Evolutionary conservation across 2,113 vertebrate species (phyloP).

Genomic region (Colistium nudipinnis): DNA sequence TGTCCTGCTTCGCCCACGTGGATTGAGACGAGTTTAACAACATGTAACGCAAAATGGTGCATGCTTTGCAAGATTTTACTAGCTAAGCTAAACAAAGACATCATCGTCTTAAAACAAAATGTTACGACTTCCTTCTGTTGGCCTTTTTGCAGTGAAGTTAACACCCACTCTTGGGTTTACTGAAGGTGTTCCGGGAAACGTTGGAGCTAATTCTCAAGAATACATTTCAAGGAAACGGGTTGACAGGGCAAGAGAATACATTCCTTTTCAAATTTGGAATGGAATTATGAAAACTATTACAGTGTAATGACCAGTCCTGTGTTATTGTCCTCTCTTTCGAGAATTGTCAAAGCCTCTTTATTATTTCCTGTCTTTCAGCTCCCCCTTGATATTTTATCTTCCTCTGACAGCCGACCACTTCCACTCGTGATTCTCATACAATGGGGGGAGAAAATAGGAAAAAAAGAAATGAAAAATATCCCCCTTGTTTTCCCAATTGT

Average conservation of each 20-base stretch:
- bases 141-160: not conserved
- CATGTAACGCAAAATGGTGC: not conserved
- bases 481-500: slow-evolving; percentile 53
- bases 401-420: slow-evolving; percentile 11
- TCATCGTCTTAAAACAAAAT: not conserved
- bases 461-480: slow-evolving; percentile 40
- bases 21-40: not conserved
- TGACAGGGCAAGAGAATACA: slow-evolving; percentile 9
- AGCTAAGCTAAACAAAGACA: too few species aligned
- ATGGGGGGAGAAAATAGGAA: slow-evolving; percentile 29
- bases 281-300: not conserved
- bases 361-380: slow-evolving; percentile 15
- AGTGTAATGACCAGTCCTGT: not conserved
- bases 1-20: not conserved
- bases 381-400: slow-evolving; percentile 34
- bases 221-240: not conserved
- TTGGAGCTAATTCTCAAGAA: not conserved
- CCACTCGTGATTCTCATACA: slow-evolving; percentile 17
- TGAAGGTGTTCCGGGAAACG: slow-evolving; percentile 21
- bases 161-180: not conserved
- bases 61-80: too few species aligned
- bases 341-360: slow-evolving; percentile 5
- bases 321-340: slow-evolving; percentile 23
- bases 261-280: not conserved
- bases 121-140: not conserved